phyloP scores from a whole-genome alignment of 2,888 invertebrate genomes.

The Dexiosoma caninum region DNA sequence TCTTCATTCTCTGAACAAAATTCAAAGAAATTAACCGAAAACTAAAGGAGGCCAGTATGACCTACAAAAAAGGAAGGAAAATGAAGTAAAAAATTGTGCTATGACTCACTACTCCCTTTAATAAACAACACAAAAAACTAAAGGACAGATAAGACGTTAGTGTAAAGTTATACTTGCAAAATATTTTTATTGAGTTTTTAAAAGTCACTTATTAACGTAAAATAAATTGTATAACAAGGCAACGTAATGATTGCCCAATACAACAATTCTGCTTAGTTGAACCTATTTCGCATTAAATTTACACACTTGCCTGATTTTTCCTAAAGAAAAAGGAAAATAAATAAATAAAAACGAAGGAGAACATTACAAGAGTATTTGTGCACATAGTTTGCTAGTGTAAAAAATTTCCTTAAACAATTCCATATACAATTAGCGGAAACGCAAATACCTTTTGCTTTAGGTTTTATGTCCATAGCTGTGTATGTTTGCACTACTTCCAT shows the following conservation, averaged over 20 bases:
- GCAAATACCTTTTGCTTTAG: constrained; percentile 68
- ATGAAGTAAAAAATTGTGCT: constrained; percentile 26
- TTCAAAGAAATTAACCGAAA: too few relatives aligned
- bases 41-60: too few relatives aligned
- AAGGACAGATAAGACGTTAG: background rate
- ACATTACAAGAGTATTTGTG: constrained; percentile 5
- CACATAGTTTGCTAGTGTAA: background rate
- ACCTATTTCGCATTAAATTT: constrained; percentile 46
- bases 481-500: background rate
- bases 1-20: too few relatives aligned
- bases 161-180: background rate
- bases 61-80: background rate
- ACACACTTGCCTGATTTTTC: constrained; percentile 39
- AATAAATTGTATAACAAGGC: background rate
- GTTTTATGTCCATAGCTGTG: constrained; percentile 21
- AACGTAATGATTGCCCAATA: background rate
- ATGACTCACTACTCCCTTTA: constrained; percentile 20
- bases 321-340: background rate
- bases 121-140: background rate
- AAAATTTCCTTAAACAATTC: constrained; percentile 40
- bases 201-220: background rate
- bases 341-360: background rate
- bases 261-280: constrained; percentile 36
- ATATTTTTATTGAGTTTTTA: constrained; percentile 12
- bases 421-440: constrained; percentile 72